phyloP scores from a whole-genome alignment of 2,113 vertebrate genomes.

The Brachionichthys hirsutus region DNA sequence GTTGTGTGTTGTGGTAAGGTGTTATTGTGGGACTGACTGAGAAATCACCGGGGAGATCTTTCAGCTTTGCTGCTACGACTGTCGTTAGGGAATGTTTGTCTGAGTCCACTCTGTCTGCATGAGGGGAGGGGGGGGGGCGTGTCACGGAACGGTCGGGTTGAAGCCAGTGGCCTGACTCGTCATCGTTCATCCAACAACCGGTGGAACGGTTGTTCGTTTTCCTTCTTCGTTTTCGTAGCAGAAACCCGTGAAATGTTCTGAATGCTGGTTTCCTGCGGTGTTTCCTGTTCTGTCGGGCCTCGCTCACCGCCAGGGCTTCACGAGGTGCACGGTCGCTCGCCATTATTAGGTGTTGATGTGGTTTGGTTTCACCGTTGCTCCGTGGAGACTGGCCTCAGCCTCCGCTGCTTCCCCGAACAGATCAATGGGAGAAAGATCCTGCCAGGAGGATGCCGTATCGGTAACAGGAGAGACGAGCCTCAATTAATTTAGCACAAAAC shows the following conservation, averaged over 20 bases:
- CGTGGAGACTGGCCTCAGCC: constrained; percentile 45
- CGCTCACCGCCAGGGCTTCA: constrained; percentile 27
- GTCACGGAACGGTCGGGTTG: no score
- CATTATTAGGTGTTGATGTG: constrained; percentile 72
- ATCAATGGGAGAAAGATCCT: constrained; percentile 70
- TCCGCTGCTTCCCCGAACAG: constrained; percentile 59
- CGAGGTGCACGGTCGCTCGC: constrained; percentile 9
- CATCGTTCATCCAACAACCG: no score
- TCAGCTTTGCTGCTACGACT: no score
- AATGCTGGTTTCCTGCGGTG: neutral
- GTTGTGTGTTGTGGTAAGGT: no score
- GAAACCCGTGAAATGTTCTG: neutral
- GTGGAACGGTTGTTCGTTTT: no score
- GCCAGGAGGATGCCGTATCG: constrained; percentile 66
- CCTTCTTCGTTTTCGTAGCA: neutral
- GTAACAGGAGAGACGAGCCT: constrained; percentile 68
- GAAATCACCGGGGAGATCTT: no score
- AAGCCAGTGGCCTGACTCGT: no score
- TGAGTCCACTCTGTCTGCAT: no score
- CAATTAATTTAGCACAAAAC: constrained; percentile 77
- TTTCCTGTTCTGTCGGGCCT: neutral
- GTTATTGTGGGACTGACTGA: no score
- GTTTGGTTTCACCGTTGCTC: constrained; percentile 66
- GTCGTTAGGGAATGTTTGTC: no score
- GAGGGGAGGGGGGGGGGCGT: no score